These are phyloP conservation scores for Pristiophorus japonicus DNA, from an alignment of 2,113 vertebrate species.

Conservation along the genomic window DNA sequence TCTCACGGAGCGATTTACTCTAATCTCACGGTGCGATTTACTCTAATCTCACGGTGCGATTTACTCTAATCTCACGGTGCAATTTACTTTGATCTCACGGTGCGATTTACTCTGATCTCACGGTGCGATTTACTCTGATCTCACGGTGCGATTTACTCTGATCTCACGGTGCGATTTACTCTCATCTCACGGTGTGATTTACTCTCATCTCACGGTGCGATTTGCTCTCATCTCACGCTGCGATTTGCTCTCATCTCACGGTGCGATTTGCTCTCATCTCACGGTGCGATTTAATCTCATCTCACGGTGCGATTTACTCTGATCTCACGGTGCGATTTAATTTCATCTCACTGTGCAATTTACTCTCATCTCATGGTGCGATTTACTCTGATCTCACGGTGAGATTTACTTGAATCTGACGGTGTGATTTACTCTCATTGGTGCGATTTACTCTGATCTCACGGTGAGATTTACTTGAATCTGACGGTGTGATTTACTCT, in stretches of 20 bases:
- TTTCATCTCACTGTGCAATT: no score
- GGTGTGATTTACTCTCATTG: no score
- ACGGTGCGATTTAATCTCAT: background rate
- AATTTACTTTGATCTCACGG: no score
- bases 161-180: background rate
- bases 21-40: background rate
- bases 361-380: background rate
- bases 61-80: no score
- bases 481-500: background rate
- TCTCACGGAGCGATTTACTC: background rate
- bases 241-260: no score
- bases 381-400: background rate
- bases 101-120: background rate
- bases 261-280: background rate
- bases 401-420: background rate
- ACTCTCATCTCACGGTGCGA: background rate
- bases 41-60: no score
- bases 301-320: no score
- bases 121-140: background rate
- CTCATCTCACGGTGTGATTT: background rate
- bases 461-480: background rate
- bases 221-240: no score
- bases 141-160: background rate
- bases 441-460: background rate
- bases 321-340: no score